Conservation (phyloP, 1,140 invertebrate genomes). For the Nylanderia fulva region DNA sequence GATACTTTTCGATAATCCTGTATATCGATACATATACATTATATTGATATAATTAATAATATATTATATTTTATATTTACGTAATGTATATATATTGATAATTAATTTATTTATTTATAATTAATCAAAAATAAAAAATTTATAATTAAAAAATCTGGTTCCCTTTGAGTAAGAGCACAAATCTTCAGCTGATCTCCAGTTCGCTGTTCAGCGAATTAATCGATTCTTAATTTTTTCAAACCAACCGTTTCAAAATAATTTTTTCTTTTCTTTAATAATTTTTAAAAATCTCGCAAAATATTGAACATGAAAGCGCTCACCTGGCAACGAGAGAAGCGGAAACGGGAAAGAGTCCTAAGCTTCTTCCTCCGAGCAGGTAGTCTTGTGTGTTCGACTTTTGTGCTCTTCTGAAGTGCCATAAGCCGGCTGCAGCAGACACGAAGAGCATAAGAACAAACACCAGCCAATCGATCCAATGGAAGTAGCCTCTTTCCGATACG, state of each 20-base stretch:
- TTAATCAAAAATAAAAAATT: too few relatives aligned
- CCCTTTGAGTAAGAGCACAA: not conserved
- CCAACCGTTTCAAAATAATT: not conserved
- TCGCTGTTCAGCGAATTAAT: not conserved
- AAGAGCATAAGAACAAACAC: constrained; percentile 87
- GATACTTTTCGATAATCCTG: too few relatives aligned
- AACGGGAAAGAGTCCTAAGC: constrained; percentile 92
- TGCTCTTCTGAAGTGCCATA: constrained; percentile 82
- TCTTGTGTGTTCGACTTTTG: constrained; percentile 85
- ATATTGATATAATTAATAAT: too few relatives aligned
- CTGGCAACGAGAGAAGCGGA: constrained; percentile 94
- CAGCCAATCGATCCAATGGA: constrained; percentile 87
- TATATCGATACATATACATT: too few relatives aligned
- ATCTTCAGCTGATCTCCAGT: not conserved
- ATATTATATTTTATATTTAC: too few relatives aligned
- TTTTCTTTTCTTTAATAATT: constrained; percentile 16
- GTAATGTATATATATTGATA: too few relatives aligned
- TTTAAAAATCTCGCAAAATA: constrained; percentile 12
- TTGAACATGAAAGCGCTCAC: constrained; percentile 83
- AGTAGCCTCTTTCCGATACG: constrained; percentile 73
- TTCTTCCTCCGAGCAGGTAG: constrained; percentile 91
- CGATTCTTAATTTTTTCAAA: not conserved
- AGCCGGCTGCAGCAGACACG: constrained; percentile 84
- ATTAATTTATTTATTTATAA: too few relatives aligned
- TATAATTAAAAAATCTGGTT: too few relatives aligned